Conservation (phyloP, 2,797 vertebrate species). For the Coendou prehensilis region DNA sequence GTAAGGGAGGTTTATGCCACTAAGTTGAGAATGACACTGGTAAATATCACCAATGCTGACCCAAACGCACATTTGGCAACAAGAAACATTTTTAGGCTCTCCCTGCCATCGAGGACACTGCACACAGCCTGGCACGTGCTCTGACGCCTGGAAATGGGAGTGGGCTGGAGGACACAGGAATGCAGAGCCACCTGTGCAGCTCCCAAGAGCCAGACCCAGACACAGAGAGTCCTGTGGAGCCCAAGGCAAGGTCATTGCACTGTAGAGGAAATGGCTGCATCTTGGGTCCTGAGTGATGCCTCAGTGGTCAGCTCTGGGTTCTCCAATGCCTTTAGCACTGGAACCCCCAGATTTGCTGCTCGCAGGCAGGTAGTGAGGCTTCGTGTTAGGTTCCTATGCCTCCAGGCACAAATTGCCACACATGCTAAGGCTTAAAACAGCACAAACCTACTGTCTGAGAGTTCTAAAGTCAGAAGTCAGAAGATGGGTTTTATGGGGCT, state of each 20-base stretch:
- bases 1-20: conserved; percentile 93
- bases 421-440: background rate
- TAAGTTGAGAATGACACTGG: conserved; percentile 93
- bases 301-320: conserved; percentile 92
- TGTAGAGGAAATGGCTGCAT: conserved; percentile 93
- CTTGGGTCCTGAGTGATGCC: conserved; percentile 92
- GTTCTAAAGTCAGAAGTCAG: conserved; percentile 22
- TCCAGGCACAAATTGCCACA: background rate
- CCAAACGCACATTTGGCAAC: conserved; percentile 91
- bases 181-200: conserved; percentile 92
- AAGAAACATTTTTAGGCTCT: conserved; percentile 94
- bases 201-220: conserved; percentile 94
- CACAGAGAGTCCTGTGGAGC: conserved; percentile 92
- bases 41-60: conserved; percentile 93
- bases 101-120: conserved; percentile 93
- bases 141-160: conserved; percentile 94
- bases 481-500: background rate
- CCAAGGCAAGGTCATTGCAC: conserved; percentile 92
- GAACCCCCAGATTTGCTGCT: conserved; percentile 94
- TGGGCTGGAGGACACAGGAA: conserved; percentile 95
- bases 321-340: conserved; percentile 92
- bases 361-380: conserved; percentile 89
- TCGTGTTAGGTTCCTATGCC: background rate
- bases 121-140: conserved; percentile 91
- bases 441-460: background rate